Evolutionary conservation across 1,140 invertebrate species (phyloP), one percentile per base, ranked within the genome.

Genomic region (Scaptomyza pallida): DNA sequence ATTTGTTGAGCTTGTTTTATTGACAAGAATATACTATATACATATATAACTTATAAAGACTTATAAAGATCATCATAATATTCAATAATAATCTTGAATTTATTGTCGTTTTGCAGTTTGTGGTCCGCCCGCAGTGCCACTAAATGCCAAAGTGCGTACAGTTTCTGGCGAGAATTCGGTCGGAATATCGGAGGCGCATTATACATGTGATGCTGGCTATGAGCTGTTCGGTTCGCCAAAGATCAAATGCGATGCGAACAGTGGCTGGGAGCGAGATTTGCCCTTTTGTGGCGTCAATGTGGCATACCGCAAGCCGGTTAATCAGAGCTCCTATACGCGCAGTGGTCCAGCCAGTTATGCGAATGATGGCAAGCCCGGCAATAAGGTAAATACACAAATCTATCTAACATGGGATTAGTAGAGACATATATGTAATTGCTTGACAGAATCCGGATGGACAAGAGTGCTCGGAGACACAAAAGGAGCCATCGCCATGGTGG

Each of bases 201-300:
- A 97, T 89, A 93, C 94, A 54, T 98, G 97, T 86, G 97, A 97
- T 90, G 94, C 95, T 26, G 97, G 97, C 43, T 98, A 97, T 92
- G 94, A 95, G 89, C 92, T 94, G 0, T 95, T 95, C 77, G 94
- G 94, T 1, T 91, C 94, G 2, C 92, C 93, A 17, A 93, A 93
- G 52, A 91, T 94, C 51, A 93, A 93, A 23, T 97, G 96, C 90
- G 94, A 94, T 44, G 82, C 93, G 21, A 92, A 92, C 56, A 95
- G 94, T 40, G 94, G 94, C 79, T 98, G 97, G 97, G 94, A 94
- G 9, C 94, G 95, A 12, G 95, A 96, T 13, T 89, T 96, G 19
- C 96, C 97, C 33, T 96, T 97, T 92, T 98, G 97, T 90, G 96
- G 96, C 95, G 96, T 95, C 9, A 98, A 98, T 89, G 95, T 98